Evolutionary conservation across 2,888 invertebrate genomes (phyloP), one percentile per base, ranked within the genome.

Genomic region (Anarsia innoxiella): DNA sequence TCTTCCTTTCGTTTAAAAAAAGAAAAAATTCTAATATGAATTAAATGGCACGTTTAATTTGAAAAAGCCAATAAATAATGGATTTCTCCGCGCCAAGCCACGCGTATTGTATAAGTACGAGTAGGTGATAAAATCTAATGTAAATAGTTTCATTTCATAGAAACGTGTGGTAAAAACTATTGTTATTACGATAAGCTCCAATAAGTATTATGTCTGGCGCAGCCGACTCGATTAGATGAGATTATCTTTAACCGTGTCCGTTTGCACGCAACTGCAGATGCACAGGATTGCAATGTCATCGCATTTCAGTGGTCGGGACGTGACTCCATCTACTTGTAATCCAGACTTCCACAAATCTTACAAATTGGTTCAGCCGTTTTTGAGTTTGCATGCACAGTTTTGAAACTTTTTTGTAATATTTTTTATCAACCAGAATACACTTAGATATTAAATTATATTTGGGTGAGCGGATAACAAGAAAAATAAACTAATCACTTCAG

Each of bases 291-390:
- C 78, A 71, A 49, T 78, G 82, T 78, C 83, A 73, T 75, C 76
- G 69, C 80, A 74, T 78, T 66, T 73, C 71, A 72, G 67, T 54
- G 53, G 56, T 39, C 46, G 44, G 33, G 40, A 83, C 83, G 83
- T 83, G 83, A 82, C 71, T 66, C 72, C 64, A 83, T 83, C 75
- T 76, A 46, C 57, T 42, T 42, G 72, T 78, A 80, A 80, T 77
- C 77, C 77, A n/a, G n/a, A n/a, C n/a, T n/a, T n/a, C n/a, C n/a
- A n/a, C n/a, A n/a, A n/a, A n/a, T n/a, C n/a, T n/a, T n/a, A n/a
- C n/a, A n/a, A n/a, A n/a, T n/a, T n/a, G n/a, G n/a, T n/a, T n/a
- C n/a, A n/a, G n/a, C n/a, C n/a, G n/a, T n/a, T n/a, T n/a, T n/a
- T n/a, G n/a, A n/a, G n/a, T n/a, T n/a, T n/a, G n/a, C n/a, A n/a